Base-by-base conservation (phyloP, 2,888 invertebrate species). In the Erebia ligea region DNA sequence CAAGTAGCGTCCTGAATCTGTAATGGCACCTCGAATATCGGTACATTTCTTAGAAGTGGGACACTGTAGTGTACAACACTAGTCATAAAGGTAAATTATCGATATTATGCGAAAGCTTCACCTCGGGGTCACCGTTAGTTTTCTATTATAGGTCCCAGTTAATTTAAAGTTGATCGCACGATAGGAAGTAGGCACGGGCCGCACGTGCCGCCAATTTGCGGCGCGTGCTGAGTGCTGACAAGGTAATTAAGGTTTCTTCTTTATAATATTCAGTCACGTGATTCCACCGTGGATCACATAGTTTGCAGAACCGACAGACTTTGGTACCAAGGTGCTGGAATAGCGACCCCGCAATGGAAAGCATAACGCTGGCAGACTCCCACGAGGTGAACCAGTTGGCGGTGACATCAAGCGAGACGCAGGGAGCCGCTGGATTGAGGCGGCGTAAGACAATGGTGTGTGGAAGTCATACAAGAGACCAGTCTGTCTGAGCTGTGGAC, bases 91-190 rank as follows among this genome's bases (percentile, higher is more conserved):
- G 75, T 78, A 77, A 77, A 76, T 76, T 78, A 75, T 72, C 68
- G 75, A 75, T 79, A 77, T 79, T 77, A 82, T 77, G 77, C 75
- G 79, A 84, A 78, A 81, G 79, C 80, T 80, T 82, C 81, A 82
- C 81, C 82, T 70, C 71, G 76, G 81, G 82, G 72, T 82, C 81
- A 84, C 79, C 80, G 82, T 82, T 81, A 83, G 76, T 72, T 77
- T 76, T 76, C 73, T 75, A 75, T 73, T 75, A 75, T 69, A 69
- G 67, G 63, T 74, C 73, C 61, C 72, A 77, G 68, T 80, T 81
- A 81, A 82, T 81, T 79, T 15, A 59, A 59, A 45, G 45, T n/a
- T 48, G 48, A 70, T 80, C 79, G 82, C 82, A 75, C 74, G 70
- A 73, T 72, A 75, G 76, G 75, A 73, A 76, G 34, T 6, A 6